Percentiles rank a stretch among this genome's conserved stretches.
Conservation (phyloP, 30 jellyfish, hydroid and myxozoan genomes). For the Morbakka virulenta region DNA sequence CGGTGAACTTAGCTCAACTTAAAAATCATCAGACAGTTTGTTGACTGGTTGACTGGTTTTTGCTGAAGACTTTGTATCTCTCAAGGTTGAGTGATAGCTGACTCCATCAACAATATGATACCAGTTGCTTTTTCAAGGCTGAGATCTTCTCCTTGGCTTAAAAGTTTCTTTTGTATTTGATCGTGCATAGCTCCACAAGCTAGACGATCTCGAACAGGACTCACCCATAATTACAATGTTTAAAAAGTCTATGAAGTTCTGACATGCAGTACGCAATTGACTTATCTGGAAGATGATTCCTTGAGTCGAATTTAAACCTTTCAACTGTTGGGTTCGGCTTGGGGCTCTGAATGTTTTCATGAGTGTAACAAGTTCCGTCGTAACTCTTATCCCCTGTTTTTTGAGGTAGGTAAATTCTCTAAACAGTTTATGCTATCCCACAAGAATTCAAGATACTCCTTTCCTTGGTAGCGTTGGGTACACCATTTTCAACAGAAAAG, state of each 20-base stretch:
- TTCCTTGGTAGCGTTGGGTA: too few species aligned
- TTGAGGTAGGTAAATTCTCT: too few species aligned
- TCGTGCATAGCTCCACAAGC: constrained; percentile 21
- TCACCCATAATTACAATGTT: constrained; percentile 26
- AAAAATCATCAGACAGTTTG: too few species aligned
- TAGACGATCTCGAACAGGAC: constrained; percentile 8
- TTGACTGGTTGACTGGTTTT: neutral
- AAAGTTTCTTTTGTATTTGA: constrained; percentile 3
- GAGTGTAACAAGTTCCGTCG: too few species aligned
- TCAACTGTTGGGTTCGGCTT: constrained; percentile 47
- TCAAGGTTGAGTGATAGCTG: constrained; percentile 2
- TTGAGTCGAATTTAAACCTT: constrained; percentile 30
- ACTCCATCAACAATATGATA: constrained; percentile 5
- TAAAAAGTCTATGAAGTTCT: neutral
- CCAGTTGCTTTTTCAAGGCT: too few species aligned
- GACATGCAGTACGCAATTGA: constrained; percentile 12
- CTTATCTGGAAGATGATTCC: constrained; percentile 23
- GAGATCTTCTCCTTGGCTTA: constrained; percentile 17
- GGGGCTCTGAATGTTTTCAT: too few species aligned
- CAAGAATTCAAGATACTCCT: too few species aligned
- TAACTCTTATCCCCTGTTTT: too few species aligned
- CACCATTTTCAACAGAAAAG: too few species aligned
- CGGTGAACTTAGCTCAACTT: neutral
- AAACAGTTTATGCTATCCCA: too few species aligned
- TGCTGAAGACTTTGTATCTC: constrained; percentile 15